phyloP scores from a whole-genome alignment of 2,888 invertebrate genomes.

The Nymphalis polychloros region DNA sequence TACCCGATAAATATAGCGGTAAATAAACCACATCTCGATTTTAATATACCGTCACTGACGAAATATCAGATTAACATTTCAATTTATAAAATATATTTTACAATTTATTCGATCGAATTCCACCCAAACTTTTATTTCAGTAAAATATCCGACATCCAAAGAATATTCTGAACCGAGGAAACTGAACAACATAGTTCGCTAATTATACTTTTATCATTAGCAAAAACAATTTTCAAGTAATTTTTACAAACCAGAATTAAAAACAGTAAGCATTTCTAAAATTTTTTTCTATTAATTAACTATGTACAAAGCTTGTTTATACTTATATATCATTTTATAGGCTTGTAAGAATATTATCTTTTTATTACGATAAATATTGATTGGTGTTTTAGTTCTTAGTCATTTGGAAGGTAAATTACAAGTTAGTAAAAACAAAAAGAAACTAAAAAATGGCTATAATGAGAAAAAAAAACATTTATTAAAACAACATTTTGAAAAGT shows the following conservation, averaged over 20 bases:
- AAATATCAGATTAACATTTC: conserved; percentile 9
- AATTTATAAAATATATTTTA: conserved; percentile 13
- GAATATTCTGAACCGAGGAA: background rate
- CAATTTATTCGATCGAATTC: conserved; percentile 4
- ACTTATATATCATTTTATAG: conserved; percentile 29
- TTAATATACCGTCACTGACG: conserved; percentile 8
- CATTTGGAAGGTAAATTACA: conserved; percentile 13
- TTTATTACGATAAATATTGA: conserved; percentile 23
- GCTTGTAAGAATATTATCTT: conserved; percentile 29
- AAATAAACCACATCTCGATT: conserved; percentile 14
- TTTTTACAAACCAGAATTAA: conserved; percentile 20
- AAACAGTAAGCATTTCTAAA: conserved; percentile 26
- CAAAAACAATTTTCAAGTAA: background rate
- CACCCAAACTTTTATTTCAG: conserved; percentile 14
- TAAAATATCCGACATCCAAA: conserved; percentile 10
- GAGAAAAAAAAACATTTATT: conserved; percentile 76
- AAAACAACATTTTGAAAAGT: conserved; percentile 63
- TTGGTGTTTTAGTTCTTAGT: conserved; percentile 17
- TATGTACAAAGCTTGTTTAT: conserved; percentile 33
- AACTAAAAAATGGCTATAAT: conserved; percentile 56
- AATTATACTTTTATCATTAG: background rate
- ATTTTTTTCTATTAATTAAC: conserved; percentile 25
- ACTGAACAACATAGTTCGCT: background rate
- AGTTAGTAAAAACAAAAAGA: conserved; percentile 36
- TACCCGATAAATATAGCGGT: conserved; percentile 16